Percentiles rank a stretch among this genome's conserved stretches.
phyloP scores from a whole-genome alignment of 2,113 vertebrate species.

The Aspidoscelis tigris region DNA sequence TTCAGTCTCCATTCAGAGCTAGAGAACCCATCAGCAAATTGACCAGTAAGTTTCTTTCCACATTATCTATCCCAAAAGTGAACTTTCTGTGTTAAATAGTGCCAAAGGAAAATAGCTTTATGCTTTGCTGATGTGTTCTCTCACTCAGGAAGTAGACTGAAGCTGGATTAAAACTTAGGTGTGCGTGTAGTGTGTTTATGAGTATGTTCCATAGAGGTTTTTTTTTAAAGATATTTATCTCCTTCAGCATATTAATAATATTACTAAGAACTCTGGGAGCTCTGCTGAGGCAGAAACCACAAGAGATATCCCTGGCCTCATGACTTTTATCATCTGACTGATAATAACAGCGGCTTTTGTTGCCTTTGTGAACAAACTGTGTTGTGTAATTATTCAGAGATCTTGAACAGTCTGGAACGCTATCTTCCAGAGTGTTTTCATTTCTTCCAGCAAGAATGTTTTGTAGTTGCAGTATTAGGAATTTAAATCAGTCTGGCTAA shows the following conservation, averaged over 20 bases:
- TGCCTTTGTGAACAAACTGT: accelerated
- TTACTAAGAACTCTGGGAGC: background rate
- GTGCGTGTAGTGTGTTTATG: too few species aligned
- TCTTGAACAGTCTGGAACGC: background rate
- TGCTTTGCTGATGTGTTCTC: too few species aligned
- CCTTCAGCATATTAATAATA: background rate
- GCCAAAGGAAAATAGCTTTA: too few species aligned
- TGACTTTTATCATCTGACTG: background rate
- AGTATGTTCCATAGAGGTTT: too few species aligned
- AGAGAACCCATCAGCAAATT: too few species aligned
- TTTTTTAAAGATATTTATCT: background rate
- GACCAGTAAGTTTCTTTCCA: too few species aligned
- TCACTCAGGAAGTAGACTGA: too few species aligned
- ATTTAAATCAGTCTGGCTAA: background rate
- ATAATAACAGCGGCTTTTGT: background rate
- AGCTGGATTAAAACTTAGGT: too few species aligned
- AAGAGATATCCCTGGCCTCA: background rate
- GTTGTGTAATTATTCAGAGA: background rate
- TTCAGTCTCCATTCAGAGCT: too few species aligned
- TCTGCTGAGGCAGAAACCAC: background rate
- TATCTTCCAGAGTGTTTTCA: background rate
- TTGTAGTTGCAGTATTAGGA: background rate
- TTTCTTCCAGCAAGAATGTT: background rate
- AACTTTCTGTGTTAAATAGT: too few species aligned
- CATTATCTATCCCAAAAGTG: too few species aligned